Base-by-base conservation (phyloP, 2,888 invertebrate species). In the Myopa tessellatipennis region DNA sequence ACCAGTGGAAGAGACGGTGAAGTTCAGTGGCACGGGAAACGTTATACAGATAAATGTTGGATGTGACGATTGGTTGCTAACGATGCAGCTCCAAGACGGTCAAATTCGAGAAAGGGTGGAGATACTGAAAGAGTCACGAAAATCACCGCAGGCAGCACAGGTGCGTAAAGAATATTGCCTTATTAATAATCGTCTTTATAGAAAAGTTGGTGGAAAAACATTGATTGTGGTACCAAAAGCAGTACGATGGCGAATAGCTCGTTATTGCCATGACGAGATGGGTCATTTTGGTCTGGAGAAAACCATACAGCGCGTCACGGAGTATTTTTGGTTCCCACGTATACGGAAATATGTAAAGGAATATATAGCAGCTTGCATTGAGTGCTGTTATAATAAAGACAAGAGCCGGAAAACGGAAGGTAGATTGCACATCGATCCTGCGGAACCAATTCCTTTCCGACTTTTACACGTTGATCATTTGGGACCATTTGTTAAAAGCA, bases 261-360 rank as follows among this genome's bases (percentile, higher is more conserved):
- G 74, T 58, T 14, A 34, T 0, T 77, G 72, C 38, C 83, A 82
- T 67, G 81, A 83, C 70, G 63, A 80, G 52, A 67, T 77, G 52
- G 80, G 74, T n/a, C 81, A 82, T 67, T 81, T 80, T 61, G 77
- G 71, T 18, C 10, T 78, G 4, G 80, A 82, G 5, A 81, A 81
- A 75, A 82, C 81, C 4, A 16, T 81, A 7, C 26, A 78, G 8
- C 78, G 74, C 1, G 68, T 82, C 10, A 61, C 70, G 26, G 38
- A 63, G 63, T 58, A 50, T n/a, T 82, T 76, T 61, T 82, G 81
- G 82, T 81, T 82, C 52, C 80, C 81, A 4, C 80, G 73, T 67
- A 79, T 81, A 70, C 70, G 79, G 7, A 75, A 77, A 26, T 79
- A 78, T 38, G 78, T 80, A 3, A 80, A 79, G 50, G 52, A 72